A percentile compares a stretch with the other conserved stretches of the same genome.
Evolutionary conservation across 2,888 invertebrate species (phyloP).

Genomic region (Torymus auratus): DNA sequence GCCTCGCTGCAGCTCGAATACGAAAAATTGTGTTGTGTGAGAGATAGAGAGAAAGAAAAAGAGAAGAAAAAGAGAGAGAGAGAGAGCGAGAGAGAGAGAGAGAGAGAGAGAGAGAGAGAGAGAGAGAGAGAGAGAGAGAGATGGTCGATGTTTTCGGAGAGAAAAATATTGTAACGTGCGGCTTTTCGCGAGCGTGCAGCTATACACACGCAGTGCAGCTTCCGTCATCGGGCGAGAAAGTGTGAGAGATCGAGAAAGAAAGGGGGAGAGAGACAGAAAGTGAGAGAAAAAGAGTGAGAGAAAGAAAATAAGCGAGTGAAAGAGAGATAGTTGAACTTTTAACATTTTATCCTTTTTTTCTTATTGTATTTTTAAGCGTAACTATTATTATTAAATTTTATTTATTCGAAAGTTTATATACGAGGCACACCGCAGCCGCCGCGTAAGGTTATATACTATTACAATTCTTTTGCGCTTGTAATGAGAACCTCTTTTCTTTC

Average conservation of each 20-base stretch:
- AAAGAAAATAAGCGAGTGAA: no score
- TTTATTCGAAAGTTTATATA: background rate
- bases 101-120: background rate
- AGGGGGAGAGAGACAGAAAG: no score
- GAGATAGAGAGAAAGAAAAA: conserved; percentile 11
- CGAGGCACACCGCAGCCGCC: background rate
- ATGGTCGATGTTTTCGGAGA: no score
- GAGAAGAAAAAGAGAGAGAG: background rate
- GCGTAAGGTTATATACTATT: background rate
- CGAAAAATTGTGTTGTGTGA: conserved; percentile 5
- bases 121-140: background rate
- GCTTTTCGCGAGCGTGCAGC: no score
- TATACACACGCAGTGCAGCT: no score
- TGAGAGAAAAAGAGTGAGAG: no score
- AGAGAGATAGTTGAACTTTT: no score
- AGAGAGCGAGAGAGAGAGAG: background rate
- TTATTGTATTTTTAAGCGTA: conserved; percentile 15
- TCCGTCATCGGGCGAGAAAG: no score
- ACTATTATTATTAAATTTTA: conserved; percentile 13
- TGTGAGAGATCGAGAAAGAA: no score
- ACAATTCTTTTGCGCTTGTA: no score
- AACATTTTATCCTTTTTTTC: conserved; percentile 15
- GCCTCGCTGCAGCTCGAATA: conserved; percentile 38
- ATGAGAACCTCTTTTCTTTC: no score
- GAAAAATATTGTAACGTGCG: no score